Evolutionary conservation across 2,797 vertebrate species (phyloP).

Genomic region (Fistularia tabacaria): DNA sequence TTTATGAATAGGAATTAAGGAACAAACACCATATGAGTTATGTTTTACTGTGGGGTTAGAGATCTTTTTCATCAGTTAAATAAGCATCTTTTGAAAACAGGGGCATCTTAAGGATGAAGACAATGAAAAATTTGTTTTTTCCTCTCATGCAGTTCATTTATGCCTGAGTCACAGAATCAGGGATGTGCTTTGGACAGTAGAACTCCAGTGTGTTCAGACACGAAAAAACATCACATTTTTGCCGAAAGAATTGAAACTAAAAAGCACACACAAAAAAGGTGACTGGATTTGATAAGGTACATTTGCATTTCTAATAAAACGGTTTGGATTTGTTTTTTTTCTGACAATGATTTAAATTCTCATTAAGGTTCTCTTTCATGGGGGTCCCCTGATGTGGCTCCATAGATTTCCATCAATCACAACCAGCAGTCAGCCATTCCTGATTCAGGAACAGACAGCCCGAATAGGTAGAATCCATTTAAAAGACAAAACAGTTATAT

Average conservation of each 20-base stretch:
- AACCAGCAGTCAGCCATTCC: slow-evolving; percentile 46
- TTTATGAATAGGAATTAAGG: slow-evolving; percentile 33
- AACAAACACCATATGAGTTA: slow-evolving; percentile 10
- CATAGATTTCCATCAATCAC: slow-evolving; percentile 11
- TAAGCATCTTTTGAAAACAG: neutral
- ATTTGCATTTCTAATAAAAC: slow-evolving; percentile 7
- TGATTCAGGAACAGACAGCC: slow-evolving; percentile 70
- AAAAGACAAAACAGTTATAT: slow-evolving; percentile 9
- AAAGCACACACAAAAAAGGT: slow-evolving; percentile 8
- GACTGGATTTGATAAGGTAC: slow-evolving; percentile 5
- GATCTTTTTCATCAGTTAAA: neutral
- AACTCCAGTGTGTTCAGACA: slow-evolving; percentile 48
- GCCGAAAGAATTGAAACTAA: neutral
- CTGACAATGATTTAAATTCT: neutral
- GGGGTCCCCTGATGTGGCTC: slow-evolving; percentile 1
- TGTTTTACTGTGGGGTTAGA: slow-evolving; percentile 18
- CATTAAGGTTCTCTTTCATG: slow-evolving; percentile 16
- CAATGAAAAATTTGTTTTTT: neutral
- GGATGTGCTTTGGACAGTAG: slow-evolving; percentile 2
- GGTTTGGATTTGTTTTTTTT: neutral
- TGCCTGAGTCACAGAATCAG: slow-evolving; percentile 15
- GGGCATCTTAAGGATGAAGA: neutral
- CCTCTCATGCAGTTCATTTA: slow-evolving; percentile 4
- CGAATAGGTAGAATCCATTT: slow-evolving; percentile 22
- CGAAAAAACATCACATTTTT: neutral